Evolutionary conservation across 2,888 invertebrate species (phyloP).

Genomic region (Smittia sp.): DNA sequence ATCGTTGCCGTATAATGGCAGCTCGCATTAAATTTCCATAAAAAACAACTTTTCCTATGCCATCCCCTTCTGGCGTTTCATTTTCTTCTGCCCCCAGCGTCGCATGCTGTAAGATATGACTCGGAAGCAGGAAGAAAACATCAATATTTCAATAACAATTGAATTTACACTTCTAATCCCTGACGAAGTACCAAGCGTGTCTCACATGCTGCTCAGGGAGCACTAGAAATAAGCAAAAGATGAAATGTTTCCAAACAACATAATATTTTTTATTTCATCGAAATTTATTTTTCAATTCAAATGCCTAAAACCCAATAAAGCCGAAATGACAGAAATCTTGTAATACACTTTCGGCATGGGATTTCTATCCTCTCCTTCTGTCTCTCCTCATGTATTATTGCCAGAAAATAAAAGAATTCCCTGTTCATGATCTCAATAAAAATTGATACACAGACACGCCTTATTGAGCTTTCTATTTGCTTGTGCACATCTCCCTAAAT

Average conservation of each 20-base stretch:
- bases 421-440: neutral
- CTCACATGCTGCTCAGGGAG: neutral
- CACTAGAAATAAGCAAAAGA: neutral
- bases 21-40: slow-evolving; percentile 32
- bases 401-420: neutral
- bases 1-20: slow-evolving; percentile 28
- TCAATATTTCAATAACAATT: slow-evolving; percentile 39
- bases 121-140: neutral
- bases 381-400: neutral
- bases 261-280: neutral
- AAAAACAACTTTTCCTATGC: slow-evolving; percentile 19
- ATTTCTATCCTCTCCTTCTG: neutral
- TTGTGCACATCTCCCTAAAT: neutral
- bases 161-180: slow-evolving; percentile 41
- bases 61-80: neutral
- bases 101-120: neutral
- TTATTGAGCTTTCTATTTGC: neutral
- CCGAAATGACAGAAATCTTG: slow-evolving; percentile 24
- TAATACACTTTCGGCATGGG: slow-evolving; percentile 19
- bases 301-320: slow-evolving; percentile 19
- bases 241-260: slow-evolving; percentile 1
- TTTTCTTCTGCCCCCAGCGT: neutral
- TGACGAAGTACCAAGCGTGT: slow-evolving; percentile 29
- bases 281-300: slow-evolving; percentile 22
- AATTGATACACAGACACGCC: neutral